Evolutionary conservation across 2,888 invertebrate species (phyloP), one percentile per base, ranked within the genome.

Genomic region (Rotaria magnacalcarata): DNA sequence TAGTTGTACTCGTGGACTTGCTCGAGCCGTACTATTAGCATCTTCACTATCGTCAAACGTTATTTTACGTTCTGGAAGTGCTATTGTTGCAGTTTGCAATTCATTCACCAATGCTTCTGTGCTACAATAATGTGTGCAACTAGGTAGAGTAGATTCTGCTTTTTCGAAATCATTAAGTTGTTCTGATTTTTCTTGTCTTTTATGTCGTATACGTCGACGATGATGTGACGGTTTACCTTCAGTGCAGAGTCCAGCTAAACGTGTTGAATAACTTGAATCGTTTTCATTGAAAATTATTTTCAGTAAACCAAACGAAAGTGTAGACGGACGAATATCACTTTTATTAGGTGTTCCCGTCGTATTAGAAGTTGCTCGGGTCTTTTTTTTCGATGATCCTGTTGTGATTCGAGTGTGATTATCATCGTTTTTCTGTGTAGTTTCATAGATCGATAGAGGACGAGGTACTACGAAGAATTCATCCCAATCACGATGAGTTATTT

Each of bases 391-490:
- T 19, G 11, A 16, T 67, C 0, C 6, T 34, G 34, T 19, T 67
- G 67, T 34, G 24, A 1, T 41, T 34, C 4, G 19, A 27, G 11
- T 34, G 21, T 34, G n/a, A 34, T 67, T 67, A 34, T 27, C 27
- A 1, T 16, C 34, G 16, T 14, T 34, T 34, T 16, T 41, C 0
- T 7, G 34, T 41, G 14, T 7, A 47, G 10, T 47, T 80, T 80
- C 80, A 80, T 47, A 80, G n/a, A 80, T 34, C 16, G 80, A 80
- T 0, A 24, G 80, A n/a, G 80, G 47, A 80, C 80, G 47, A 47
- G 80, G 80, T 80, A 80, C 8, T 11, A 80, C 80, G 47, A 80
- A 80, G n/a, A 80, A 80, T 80, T 80, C 80, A 47, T 80, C 80
- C 47, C 47, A 43, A 80, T 80, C 47, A 47, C 80, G 80, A 80